These are phyloP conservation scores for Tyrannus savana DNA, from an alignment of 2,113 vertebrate genomes.

Conservation along the genomic window DNA sequence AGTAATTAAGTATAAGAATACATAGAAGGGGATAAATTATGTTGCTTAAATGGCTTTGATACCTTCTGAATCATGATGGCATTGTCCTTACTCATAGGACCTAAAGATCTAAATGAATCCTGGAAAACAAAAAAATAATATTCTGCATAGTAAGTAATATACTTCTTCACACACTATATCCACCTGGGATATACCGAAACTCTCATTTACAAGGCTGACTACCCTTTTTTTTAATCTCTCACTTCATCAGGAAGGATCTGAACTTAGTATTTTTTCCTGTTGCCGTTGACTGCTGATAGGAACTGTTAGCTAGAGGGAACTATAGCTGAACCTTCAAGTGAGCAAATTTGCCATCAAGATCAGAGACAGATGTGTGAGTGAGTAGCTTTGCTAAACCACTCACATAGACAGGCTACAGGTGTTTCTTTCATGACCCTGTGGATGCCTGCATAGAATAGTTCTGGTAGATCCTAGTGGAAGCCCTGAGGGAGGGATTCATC, in stretches of 20 bases:
- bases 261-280: neutral
- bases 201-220: neutral
- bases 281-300: neutral
- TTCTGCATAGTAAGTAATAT: neutral
- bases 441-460: neutral
- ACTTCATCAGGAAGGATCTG: neutral
- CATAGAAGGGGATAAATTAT: neutral
- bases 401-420: neutral
- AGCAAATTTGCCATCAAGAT: neutral
- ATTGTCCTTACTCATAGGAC: neutral
- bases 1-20: neutral
- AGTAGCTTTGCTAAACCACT: neutral
- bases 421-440: neutral
- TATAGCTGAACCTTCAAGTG: neutral
- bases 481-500: neutral
- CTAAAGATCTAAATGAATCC: neutral
- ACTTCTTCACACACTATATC: neutral
- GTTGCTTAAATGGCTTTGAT: neutral
- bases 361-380: neutral
- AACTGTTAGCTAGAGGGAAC: neutral
- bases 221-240: neutral
- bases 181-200: neutral
- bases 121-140: neutral
- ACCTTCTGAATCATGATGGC: neutral
- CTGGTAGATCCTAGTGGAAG: neutral